These are phyloP conservation scores for Equus quagga DNA, from an alignment of 2,113 vertebrate genomes.

Conservation along the genomic window DNA sequence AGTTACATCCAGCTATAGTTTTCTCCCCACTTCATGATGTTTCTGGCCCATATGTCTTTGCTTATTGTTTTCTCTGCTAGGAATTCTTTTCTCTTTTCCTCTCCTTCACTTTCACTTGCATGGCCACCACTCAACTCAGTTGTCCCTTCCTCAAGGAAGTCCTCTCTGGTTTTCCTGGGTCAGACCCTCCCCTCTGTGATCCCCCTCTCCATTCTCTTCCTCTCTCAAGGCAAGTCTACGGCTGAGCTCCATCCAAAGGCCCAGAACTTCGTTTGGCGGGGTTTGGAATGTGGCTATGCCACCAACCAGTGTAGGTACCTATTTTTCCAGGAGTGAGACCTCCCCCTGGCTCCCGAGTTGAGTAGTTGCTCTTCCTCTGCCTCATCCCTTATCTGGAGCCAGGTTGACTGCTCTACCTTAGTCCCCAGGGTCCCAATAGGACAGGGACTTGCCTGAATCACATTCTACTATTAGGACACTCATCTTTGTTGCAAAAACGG, in stretches of 20 bases:
- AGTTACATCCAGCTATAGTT: neutral
- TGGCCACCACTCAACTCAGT: neutral
- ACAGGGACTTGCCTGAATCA: neutral
- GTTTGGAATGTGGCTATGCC: neutral
- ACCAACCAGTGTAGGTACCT: neutral
- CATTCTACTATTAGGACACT: neutral
- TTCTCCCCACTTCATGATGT: neutral
- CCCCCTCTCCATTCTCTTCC: neutral
- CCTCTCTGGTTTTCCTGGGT: neutral
- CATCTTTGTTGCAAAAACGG: neutral
- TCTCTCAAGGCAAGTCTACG: neutral
- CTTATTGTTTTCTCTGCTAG: neutral
- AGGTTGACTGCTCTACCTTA: neutral
- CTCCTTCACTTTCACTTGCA: neutral
- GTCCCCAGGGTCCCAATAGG: neutral
- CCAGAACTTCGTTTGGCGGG: neutral
- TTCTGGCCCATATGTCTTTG: neutral
- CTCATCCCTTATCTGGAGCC: neutral
- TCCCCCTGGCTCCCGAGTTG: neutral
- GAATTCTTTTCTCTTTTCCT: slow-evolving; percentile 36
- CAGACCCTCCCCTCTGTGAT: neutral
- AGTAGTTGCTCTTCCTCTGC: neutral
- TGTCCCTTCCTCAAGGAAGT: neutral
- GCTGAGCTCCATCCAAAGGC: neutral
- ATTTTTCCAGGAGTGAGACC: neutral